Conservation (phyloP, 2,888 invertebrate genomes). For the Eupsilia transversa region DNA sequence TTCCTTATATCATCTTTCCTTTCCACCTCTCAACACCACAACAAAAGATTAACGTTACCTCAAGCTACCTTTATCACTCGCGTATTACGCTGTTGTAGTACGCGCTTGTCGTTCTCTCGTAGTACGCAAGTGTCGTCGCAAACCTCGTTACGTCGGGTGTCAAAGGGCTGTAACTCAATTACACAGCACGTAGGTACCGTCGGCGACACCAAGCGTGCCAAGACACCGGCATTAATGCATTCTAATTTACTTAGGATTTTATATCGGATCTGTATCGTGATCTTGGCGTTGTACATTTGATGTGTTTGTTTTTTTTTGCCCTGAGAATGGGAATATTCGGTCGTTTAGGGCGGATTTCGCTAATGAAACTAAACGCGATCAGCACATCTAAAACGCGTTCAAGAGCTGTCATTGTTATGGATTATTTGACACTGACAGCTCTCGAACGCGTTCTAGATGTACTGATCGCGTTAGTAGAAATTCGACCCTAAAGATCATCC, state of each 20-base stretch:
- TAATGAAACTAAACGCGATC: no score
- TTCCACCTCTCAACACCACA: not conserved
- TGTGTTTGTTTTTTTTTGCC: not conserved
- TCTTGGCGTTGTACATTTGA: not conserved
- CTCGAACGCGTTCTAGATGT: no score
- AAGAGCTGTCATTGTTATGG: no score
- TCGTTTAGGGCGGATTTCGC: no score
- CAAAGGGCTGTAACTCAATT: constrained; percentile 90
- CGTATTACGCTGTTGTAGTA: constrained; percentile 50
- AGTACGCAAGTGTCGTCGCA: constrained; percentile 80
- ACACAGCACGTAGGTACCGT: constrained; percentile 80
- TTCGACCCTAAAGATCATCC: no score
- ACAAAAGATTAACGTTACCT: constrained; percentile 41
- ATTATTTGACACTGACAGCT: no score
- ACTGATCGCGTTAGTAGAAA: no score
- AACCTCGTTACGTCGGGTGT: constrained; percentile 89
- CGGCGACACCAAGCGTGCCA: constrained; percentile 64
- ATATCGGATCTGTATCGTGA: constrained; percentile 49
- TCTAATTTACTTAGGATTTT: constrained; percentile 71
- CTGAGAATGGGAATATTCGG: no score
- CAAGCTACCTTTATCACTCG: constrained; percentile 38
- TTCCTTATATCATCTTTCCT: not conserved
- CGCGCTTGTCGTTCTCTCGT: constrained; percentile 64
- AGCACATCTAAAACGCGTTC: no score
- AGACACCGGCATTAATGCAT: constrained; percentile 71